A percentile compares a stretch with the other conserved stretches of the same genome.
These are phyloP conservation scores for Bruchidius siliquastri DNA, from an alignment of 2,888 invertebrate species.

Conservation along the genomic window DNA sequence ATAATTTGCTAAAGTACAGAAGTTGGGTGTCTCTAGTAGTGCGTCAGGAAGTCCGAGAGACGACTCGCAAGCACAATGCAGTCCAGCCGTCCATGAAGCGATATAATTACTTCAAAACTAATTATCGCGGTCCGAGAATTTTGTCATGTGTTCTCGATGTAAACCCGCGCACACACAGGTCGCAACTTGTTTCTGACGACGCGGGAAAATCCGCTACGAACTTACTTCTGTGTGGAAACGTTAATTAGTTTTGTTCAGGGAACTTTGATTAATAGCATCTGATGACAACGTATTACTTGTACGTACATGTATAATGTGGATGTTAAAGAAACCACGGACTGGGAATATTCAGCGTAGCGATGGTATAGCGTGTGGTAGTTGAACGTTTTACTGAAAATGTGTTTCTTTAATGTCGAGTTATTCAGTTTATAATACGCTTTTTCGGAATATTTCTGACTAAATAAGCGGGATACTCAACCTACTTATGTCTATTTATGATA, in stretches of 20 bases:
- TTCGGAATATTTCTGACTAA: too few species aligned
- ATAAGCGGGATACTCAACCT: too few species aligned
- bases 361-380: too few species aligned
- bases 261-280: not conserved
- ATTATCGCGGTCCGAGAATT: constrained; percentile 38
- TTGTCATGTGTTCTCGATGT: constrained; percentile 24
- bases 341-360: not conserved
- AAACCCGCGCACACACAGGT: constrained; percentile 3
- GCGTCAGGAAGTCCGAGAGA: not conserved
- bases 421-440: too few species aligned
- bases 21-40: not conserved
- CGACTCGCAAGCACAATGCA: constrained; percentile 18
- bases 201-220: constrained; percentile 4
- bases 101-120: constrained; percentile 43
- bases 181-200: constrained; percentile 9
- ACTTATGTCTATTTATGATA: too few species aligned
- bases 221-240: constrained; percentile 1
- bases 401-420: too few species aligned
- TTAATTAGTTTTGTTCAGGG: not conserved
- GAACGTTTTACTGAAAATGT: too few species aligned
- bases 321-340: not conserved
- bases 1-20: not conserved
- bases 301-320: not conserved
- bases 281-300: not conserved
- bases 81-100: constrained; percentile 39